phyloP scores from a whole-genome alignment of 2,888 invertebrate species.

The Strigamia maritima region DNA sequence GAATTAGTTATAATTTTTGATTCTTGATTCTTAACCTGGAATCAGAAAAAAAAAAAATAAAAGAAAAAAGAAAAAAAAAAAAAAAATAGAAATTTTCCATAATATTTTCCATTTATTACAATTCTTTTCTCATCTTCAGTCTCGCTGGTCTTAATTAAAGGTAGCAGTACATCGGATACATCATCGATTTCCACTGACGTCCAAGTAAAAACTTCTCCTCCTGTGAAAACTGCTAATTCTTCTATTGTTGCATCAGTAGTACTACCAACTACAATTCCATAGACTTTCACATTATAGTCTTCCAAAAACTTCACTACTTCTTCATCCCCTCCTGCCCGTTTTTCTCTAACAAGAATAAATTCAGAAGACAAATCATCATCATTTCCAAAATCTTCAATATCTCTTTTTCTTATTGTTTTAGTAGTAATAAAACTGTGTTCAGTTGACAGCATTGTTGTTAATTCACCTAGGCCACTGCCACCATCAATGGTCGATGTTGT shows the following conservation, averaged over 20 bases:
- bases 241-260: not conserved
- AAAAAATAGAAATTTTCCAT: not conserved
- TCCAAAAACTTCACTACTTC: not conserved
- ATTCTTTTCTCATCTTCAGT: not conserved
- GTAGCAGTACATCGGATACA: not conserved
- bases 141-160: not conserved
- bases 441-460: not conserved
- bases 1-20: not conserved
- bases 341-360: not conserved
- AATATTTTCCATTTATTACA: not conserved
- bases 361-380: not conserved
- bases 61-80: not conserved
- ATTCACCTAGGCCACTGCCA: not conserved
- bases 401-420: not conserved
- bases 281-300: not conserved
- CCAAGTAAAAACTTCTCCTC: not conserved
- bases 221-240: not conserved
- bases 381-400: not conserved
- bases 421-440: no score
- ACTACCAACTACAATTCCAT: not conserved
- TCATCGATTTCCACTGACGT: not conserved
- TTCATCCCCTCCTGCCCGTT: not conserved
- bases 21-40: not conserved
- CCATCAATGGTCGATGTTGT: not conserved
- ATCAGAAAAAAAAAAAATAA: not conserved